Percentiles rank a stretch among this genome's conserved stretches.
phyloP scores from a whole-genome alignment of 2,888 invertebrate species.

The Cephalotes varians region DNA sequence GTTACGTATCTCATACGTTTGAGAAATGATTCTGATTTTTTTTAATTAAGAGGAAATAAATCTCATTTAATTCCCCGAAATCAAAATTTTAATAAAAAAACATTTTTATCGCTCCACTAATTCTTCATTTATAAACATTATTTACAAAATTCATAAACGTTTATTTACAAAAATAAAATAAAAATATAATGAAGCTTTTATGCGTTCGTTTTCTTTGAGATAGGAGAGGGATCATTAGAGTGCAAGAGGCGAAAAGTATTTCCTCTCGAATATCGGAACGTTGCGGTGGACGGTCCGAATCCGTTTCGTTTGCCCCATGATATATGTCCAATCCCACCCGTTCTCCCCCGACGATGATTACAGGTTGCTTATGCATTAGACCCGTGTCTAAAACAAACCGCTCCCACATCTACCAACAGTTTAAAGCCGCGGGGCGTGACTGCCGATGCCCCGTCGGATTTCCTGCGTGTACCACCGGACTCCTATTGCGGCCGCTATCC shows the following conservation, averaged over 20 bases:
- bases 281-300: constrained; percentile 64
- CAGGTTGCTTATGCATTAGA: constrained; percentile 81
- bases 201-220: background rate
- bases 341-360: constrained; percentile 81
- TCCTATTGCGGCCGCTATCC: constrained; percentile 32
- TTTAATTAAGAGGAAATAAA: background rate
- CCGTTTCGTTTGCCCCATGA: constrained; percentile 76
- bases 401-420: constrained; percentile 83
- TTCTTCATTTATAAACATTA: background rate
- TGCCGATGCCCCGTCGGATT: constrained; percentile 59
- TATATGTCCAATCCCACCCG: constrained; percentile 81
- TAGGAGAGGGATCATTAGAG: background rate
- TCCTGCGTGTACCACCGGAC: constrained; percentile 46
- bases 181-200: background rate
- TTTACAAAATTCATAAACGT: too few relatives aligned
- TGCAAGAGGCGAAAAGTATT: constrained; percentile 33
- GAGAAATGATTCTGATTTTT: background rate
- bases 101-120: too few relatives aligned
- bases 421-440: constrained; percentile 79
- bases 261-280: constrained; percentile 5
- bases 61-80: background rate
- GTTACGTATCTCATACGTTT: background rate
- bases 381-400: constrained; percentile 84
- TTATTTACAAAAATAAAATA: background rate
- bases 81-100: too few relatives aligned